Evolutionary conservation across 2,797 vertebrate species (phyloP), one percentile per base, ranked within the genome.

Genomic region (Thaleichthys pacificus): DNA sequence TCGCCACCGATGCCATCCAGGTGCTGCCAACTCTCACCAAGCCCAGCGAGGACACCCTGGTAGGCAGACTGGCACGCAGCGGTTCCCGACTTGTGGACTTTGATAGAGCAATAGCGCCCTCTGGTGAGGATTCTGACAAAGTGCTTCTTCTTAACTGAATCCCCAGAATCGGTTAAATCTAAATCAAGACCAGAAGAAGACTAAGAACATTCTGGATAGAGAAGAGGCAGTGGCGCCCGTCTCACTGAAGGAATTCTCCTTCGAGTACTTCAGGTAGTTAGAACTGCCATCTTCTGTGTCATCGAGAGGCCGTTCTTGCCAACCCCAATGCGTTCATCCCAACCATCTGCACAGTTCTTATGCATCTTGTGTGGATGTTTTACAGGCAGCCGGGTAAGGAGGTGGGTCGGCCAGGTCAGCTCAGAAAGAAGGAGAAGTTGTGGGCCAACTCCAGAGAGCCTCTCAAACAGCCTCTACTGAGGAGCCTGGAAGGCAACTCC

Each of bases 181-280:
- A 90, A 90, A 90, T 60, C 94, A 93, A 42, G 90, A 92, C 42
- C 93, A 92, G 76, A 91, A 84, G 78, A 96, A 84, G 80, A 11
- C 77, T 6, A 82, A n/a, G 15, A 77, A 61, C 0, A 15, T 88
- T 0, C 24, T 38, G 1, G 78, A 91, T 22, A 82, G 68, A 9
- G 80, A 93, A 0, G 94, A 95, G 56, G 81, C 82, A 7, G 86
- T 94, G 72, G 91, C 93, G 63, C 93, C 89, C 0, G 77, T 94
- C 66, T 96, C 96, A 6, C 85, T 99, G 60, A 97, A 97, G 82
- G 96, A 97, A 74, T 99, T 95, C 87, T 93, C 96, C 17, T 91
- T 93, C 0, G 93, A 96, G 68, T 86, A 95, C 74, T 99, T 99
- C 92, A 97, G 97, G 97, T 99, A 87, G 82, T n/a, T 6, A 15